A percentile compares a stretch with the other conserved stretches of the same genome.
Evolutionary conservation across 2,888 invertebrate genomes (phyloP).

Genomic region (Luperina testacea): DNA sequence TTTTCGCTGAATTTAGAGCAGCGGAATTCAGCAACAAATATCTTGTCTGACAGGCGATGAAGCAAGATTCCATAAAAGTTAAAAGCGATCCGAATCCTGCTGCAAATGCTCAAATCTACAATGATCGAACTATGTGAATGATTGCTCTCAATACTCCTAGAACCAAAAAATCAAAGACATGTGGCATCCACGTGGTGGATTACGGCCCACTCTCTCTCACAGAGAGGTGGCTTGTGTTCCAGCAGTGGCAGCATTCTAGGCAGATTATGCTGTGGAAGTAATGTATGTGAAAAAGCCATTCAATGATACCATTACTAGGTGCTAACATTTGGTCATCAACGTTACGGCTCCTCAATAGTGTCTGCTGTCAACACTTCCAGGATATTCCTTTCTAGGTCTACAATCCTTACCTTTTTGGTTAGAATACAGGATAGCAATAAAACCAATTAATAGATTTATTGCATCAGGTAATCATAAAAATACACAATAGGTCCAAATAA

Average conservation of each 20-base stretch:
- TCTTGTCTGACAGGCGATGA: background rate
- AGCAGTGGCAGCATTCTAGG: background rate
- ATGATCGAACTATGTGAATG: background rate
- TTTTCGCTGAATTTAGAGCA: background rate
- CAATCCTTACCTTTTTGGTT: background rate
- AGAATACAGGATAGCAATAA: background rate
- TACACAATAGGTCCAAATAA: background rate
- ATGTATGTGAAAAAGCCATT: background rate
- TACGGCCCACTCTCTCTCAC: background rate
- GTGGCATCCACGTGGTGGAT: background rate
- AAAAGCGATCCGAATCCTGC: background rate
- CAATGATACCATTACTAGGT: background rate
- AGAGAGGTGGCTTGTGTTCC: background rate
- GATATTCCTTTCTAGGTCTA: background rate
- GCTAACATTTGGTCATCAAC: background rate
- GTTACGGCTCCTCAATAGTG: background rate
- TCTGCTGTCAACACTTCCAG: background rate
- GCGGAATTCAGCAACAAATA: background rate
- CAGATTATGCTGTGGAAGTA: background rate
- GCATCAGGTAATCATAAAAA: constrained; percentile 28
- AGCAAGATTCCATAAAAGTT: background rate
- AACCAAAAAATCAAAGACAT: background rate
- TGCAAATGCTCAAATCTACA: background rate
- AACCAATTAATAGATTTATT: background rate
- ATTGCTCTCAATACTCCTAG: background rate